Evolutionary conservation across 2,797 vertebrate species (phyloP).

Genomic region (Sebastes iracundus): DNA sequence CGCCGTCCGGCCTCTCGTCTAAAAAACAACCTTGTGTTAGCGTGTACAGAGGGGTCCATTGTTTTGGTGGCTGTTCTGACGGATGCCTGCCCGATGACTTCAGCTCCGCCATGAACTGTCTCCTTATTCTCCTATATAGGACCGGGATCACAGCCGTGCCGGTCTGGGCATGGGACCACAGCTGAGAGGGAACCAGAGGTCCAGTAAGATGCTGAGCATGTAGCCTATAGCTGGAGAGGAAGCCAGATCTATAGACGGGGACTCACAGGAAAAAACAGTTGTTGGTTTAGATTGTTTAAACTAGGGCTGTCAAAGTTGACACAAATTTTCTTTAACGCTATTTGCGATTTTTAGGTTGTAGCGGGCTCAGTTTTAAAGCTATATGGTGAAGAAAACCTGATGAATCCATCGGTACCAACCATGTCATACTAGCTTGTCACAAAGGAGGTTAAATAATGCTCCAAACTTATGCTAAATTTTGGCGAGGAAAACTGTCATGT

Average conservation of each 20-base stretch:
- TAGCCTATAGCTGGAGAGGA: slow-evolving; percentile 11
- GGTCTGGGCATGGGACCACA: slow-evolving; percentile 75
- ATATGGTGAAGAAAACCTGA: too few species aligned
- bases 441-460: too few species aligned
- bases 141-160: slow-evolving; percentile 74
- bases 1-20: slow-evolving; percentile 47
- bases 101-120: slow-evolving; percentile 78
- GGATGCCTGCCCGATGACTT: slow-evolving; percentile 81
- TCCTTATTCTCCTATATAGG: slow-evolving; percentile 79
- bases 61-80: slow-evolving; percentile 69
- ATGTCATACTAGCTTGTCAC: too few species aligned
- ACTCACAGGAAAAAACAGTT: neutral
- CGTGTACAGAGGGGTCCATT: slow-evolving; percentile 69
- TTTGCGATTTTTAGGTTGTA: too few species aligned
- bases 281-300: neutral
- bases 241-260: neutral
- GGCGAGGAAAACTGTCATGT: too few species aligned
- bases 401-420: too few species aligned
- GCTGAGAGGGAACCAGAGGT: slow-evolving; percentile 45
- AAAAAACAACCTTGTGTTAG: slow-evolving; percentile 77
- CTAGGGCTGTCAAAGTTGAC: neutral
- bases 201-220: neutral
- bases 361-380: too few species aligned
- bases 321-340: neutral
- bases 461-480: too few species aligned